Base-by-base conservation (phyloP, 2,888 invertebrate genomes). In the Hoplodrina blanda region DNA sequence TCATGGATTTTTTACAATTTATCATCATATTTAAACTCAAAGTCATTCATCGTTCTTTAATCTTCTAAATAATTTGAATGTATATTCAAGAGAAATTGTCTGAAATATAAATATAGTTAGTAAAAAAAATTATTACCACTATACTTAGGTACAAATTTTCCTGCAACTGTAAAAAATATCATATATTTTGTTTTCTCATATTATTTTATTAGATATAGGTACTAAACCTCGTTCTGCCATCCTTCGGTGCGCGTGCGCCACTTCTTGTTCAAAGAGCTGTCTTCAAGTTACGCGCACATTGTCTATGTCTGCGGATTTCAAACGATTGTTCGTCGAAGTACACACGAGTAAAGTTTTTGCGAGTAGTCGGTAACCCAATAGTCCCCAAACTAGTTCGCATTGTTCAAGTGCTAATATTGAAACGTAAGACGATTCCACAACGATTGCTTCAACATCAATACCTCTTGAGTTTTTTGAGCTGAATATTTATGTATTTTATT, bases 241-340 rank as follows among this genome's bases (percentile, higher is more conserved):
- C 84, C 84, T 68, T 84, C 54, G 4, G n/a, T 72, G 71, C 72
- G 78, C 82, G 78, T 63, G 82, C 78, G 78, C 73, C 69, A 67
- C 60, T 59, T 56, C 44, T 69, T 25, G 33, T 65, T 85, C 71
- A 79, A 85, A 86, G 85, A 75, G 79, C 55, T 52, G 83, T 80
- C 76, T 85, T 85, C 85, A 80, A 79, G 85, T 84, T 85, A 79
- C 86, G 79, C 75, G 79, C 63, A 76, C 68, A 83, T 86, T 84
- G 85, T 84, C 84, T 85, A 84, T 76, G 67, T 61, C 44, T 69
- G 82, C 70, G 65, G 62, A 63, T 75, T 72, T 74, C 63, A 59
- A 69, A 61, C 78, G 81, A 73, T 77, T 73, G 78, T 78, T 62
- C 73, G 50, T 63, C 56, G 50, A 53, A 64, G 53, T 69, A 72